These are phyloP conservation scores for Ctena decussata DNA, from an alignment of 2,888 invertebrate species.

Conservation along the genomic window DNA sequence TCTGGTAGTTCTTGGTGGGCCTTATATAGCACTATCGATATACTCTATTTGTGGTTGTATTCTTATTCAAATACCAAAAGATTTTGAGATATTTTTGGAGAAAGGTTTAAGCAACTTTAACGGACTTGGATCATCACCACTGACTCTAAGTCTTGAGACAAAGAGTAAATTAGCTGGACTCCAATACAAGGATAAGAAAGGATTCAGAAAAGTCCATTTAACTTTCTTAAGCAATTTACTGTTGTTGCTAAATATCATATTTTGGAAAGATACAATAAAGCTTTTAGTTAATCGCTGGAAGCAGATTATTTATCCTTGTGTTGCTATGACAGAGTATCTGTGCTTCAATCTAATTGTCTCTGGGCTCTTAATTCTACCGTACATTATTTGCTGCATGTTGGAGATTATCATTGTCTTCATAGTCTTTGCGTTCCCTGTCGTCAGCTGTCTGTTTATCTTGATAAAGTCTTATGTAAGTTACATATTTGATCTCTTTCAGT, in stretches of 20 bases:
- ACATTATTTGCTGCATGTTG: conserved; percentile 21
- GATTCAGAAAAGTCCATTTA: neutral
- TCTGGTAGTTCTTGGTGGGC: neutral
- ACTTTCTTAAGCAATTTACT: neutral
- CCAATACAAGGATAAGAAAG: neutral
- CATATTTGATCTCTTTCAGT: neutral
- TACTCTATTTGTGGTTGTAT: neutral
- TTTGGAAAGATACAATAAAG: conserved; percentile 28
- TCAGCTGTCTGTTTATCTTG: conserved; percentile 28
- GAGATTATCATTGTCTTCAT: conserved; percentile 16
- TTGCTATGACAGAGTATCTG: neutral
- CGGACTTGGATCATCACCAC: neutral
- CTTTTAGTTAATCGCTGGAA: conserved; percentile 20
- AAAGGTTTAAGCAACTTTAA: neutral
- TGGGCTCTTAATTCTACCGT: neutral
- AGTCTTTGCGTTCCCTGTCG: conserved; percentile 37
- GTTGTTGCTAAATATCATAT: conserved; percentile 36
- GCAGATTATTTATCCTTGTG: neutral
- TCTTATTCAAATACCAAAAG: neutral
- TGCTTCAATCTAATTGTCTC: too few relatives aligned
- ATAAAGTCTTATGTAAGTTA: conserved; percentile 21
- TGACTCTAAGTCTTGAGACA: neutral
- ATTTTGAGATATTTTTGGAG: neutral
- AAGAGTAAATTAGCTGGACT: neutral
- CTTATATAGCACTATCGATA: neutral